Evolutionary conservation across 2,888 invertebrate species (phyloP), one percentile per base, ranked within the genome.

Genomic region (Polydrusus pterygomalis): DNA sequence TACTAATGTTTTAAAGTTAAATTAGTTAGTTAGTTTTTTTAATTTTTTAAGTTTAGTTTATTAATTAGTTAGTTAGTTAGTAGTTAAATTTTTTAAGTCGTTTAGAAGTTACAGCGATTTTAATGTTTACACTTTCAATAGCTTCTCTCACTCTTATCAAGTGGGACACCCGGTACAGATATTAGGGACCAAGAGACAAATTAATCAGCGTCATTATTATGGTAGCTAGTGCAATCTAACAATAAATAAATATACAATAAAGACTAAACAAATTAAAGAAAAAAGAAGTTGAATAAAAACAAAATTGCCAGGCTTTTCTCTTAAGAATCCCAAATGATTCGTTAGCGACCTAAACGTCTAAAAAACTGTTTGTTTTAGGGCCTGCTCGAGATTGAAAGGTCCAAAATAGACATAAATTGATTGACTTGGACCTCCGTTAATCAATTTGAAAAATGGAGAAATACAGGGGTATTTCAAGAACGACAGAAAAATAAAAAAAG

Each of bases 361-460:
- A 73, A 70, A 73, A 73, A 67, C 58, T 73, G 65, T 67, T 70
- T 70, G 70, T 38, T 67, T 73, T 73, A 60, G 65, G 47, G 58
- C 18, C 30, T 15, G 73, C 60, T 73, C 49, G 47, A 73, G 73
- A 67, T 67, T 56, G 67, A 67, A 67, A 67, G 67, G 67, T 38
- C 73, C 13, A 54, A 65, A 73, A 73, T 73, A 73, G 67, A 65
- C 67, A 73, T 60, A 73, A 73, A 67, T 67, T 73, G 73, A 73
- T 73, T 38, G 73, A 73, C 60, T 73, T 67, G 56, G 49, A 13
- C 73, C 73, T 67, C 34, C 49, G 63, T 64, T 56, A 64, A 64
- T 43, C 40, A 64, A 64, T 51, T 51, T 71, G 71, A 71, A 71
- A 71, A 71, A 71, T 71, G 63, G 43, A 45, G 30, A 51, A 56